phyloP scores from a whole-genome alignment of 2,888 invertebrate species.

The Campopleginae sp. region DNA sequence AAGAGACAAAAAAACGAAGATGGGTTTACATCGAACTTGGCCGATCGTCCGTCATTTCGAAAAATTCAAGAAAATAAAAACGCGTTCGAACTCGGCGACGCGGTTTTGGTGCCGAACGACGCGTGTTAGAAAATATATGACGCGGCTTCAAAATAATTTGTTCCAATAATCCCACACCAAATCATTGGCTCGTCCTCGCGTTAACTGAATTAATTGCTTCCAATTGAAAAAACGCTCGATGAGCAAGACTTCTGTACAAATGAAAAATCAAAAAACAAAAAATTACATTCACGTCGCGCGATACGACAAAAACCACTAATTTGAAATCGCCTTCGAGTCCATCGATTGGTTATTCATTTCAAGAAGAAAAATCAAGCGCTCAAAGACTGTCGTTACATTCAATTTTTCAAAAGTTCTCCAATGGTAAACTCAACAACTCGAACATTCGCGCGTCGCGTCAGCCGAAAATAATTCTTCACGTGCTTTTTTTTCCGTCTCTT shows the following conservation, averaged over 20 bases:
- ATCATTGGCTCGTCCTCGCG: conserved; percentile 55
- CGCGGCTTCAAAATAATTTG: neutral
- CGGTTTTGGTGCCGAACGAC: conserved; percentile 54
- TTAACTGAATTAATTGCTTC: conserved; percentile 52
- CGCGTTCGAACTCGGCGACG: conserved; percentile 1
- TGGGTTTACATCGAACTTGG: conserved; percentile 62
- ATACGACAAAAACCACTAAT: conserved; percentile 4
- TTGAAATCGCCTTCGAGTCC: conserved; percentile 28
- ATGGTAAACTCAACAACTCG: conserved; percentile 2
- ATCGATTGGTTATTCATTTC: conserved; percentile 15
- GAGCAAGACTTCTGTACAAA: conserved; percentile 62
- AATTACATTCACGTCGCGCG: neutral
- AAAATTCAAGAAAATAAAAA: conserved; percentile 71
- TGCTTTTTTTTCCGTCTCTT: conserved; percentile 1
- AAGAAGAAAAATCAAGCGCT: conserved; percentile 9
- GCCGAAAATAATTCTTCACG: conserved; percentile 48
- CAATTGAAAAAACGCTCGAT: conserved; percentile 3
- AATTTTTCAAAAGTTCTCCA: conserved; percentile 3
- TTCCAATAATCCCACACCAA: too few species aligned
- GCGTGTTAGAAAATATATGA: neutral
- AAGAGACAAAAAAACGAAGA: neutral
- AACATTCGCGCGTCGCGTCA: conserved; percentile 26
- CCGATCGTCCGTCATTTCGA: conserved; percentile 61
- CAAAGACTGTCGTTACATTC: conserved; percentile 45
- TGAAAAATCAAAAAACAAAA: conserved; percentile 33